Conservation (phyloP, 2,888 invertebrate species). For the Hydraecia micacea region DNA sequence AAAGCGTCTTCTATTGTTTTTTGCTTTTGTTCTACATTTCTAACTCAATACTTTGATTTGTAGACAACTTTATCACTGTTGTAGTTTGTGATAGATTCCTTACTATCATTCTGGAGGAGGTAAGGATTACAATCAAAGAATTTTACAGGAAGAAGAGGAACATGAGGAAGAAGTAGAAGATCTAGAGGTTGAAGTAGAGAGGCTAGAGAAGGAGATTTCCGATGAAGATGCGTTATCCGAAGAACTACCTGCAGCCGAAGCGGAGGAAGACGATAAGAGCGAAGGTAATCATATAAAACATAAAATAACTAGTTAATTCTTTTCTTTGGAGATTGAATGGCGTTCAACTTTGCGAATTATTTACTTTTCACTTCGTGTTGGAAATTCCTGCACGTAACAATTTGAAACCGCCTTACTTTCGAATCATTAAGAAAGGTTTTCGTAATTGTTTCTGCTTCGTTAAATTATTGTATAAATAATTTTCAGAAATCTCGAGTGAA, state of each 20-base stretch:
- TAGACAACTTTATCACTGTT: conserved; percentile 21
- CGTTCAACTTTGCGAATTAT: background rate
- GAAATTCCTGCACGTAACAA: background rate
- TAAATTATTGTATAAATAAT: background rate
- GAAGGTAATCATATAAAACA: conserved; percentile 54
- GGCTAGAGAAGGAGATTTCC: conserved; percentile 81
- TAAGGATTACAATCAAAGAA: conserved; percentile 1
- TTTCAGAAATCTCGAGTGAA: conserved; percentile 69
- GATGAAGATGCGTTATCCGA: conserved; percentile 78
- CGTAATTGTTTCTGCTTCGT: too few relatives aligned
- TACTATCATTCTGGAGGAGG: background rate
- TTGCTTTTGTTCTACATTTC: conserved; percentile 35
- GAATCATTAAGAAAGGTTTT: background rate
- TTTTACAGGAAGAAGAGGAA: conserved; percentile 70
- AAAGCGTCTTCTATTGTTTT: conserved; percentile 1
- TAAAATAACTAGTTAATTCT: accelerated
- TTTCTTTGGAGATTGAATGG: background rate
- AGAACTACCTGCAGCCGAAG: conserved; percentile 68
- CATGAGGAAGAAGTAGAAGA: conserved; percentile 79
- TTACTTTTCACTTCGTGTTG: background rate
- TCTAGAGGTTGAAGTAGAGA: conserved; percentile 84
- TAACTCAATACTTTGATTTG: conserved; percentile 39
- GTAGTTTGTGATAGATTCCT: conserved; percentile 14
- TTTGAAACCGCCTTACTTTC: background rate
- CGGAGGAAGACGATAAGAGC: conserved; percentile 68